These are phyloP conservation scores for Odontesthes bonariensis DNA, from an alignment of 2,113 vertebrate genomes.

Conservation along the genomic window DNA sequence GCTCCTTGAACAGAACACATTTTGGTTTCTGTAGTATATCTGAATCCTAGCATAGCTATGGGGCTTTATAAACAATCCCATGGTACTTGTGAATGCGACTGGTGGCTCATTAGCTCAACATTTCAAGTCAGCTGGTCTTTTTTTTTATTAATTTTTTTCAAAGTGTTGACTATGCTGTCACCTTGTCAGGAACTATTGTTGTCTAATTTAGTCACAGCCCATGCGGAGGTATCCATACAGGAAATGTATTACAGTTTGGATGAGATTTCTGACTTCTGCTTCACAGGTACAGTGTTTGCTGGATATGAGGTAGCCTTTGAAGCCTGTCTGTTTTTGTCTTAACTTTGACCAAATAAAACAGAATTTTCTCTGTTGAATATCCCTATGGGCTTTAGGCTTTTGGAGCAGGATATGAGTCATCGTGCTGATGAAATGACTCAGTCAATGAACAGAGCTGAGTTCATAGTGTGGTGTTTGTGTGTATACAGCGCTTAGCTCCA, in stretches of 20 bases:
- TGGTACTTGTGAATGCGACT: conserved; percentile 40
- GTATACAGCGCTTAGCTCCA: neutral
- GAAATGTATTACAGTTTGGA: neutral
- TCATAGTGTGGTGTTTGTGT: conserved; percentile 42
- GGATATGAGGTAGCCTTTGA: neutral
- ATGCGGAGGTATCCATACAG: neutral
- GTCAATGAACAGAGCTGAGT: conserved; percentile 54
- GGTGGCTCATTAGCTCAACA: conserved; percentile 61
- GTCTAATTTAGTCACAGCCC: conserved; percentile 46
- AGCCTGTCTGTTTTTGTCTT: neutral
- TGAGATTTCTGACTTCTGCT: neutral
- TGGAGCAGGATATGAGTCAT: conserved; percentile 65
- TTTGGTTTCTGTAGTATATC: conserved; percentile 43
- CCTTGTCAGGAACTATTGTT: conserved; percentile 38
- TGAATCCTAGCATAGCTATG: conserved; percentile 31
- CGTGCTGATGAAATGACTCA: conserved; percentile 36
- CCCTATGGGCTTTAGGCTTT: conserved; percentile 22
- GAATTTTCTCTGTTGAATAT: conserved; percentile 28
- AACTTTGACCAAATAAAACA: conserved; percentile 21
- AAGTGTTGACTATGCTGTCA: conserved; percentile 30
- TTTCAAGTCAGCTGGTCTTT: conserved; percentile 35
- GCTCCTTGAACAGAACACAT: conserved; percentile 42
- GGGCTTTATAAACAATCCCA: conserved; percentile 50
- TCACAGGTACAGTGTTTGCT: neutral
- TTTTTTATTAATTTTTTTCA: conserved; percentile 11